Base-by-base conservation (phyloP, 53 echinoderm and acorn worm species). In the Astropecten irregularis region DNA sequence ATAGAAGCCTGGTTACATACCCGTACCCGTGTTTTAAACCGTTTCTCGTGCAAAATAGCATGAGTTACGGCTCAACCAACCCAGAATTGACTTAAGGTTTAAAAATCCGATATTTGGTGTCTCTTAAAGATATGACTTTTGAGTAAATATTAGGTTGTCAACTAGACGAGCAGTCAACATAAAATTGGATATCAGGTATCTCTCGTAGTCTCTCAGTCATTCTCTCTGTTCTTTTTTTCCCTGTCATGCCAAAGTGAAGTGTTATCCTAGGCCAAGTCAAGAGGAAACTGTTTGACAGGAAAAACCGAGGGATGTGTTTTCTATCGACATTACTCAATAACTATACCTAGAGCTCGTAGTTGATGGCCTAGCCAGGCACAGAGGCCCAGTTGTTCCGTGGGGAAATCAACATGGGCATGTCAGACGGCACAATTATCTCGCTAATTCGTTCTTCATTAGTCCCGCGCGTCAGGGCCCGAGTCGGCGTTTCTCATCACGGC, bases 381-480 rank as follows among this genome's bases (percentile, higher is more conserved):
- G 33, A 16, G 53, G 51, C 51, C 51, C 2, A 77, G 46, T 59
- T 77, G 49, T 26, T 34, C 86, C 64, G 33, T 39, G 6, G 86
- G 86, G 86, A 85, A 85, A 85, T 85, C 86, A 76, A 27, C 51
- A 29, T 34, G 61, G 76, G 65, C 28, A 65, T 74, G 74, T 74
- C 73, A 61, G 54, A 42, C 29, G 16, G 66, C 74, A 65, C 49
- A 85, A 85, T 85, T 65, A 85, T 73, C 64, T 85, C 21, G 52
- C 86, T 85, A 85, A 85, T 85, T 74, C 76, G 86, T 74, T 85
- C 74, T 85, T 85, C 86, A 85, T 85, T 85, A 85, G 74, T 76
- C 86, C 76, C 67, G 51, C 39, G 76, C 66, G 86, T 62, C 40
- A 48, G 31, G 60, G 54, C 27, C 33, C 32, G 42, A 19, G 57